A percentile compares a stretch with the other conserved stretches of the same genome.
These are phyloP conservation scores for Dipodomys stephensi DNA, from an alignment of 2,113 vertebrate species.

Conservation along the genomic window DNA sequence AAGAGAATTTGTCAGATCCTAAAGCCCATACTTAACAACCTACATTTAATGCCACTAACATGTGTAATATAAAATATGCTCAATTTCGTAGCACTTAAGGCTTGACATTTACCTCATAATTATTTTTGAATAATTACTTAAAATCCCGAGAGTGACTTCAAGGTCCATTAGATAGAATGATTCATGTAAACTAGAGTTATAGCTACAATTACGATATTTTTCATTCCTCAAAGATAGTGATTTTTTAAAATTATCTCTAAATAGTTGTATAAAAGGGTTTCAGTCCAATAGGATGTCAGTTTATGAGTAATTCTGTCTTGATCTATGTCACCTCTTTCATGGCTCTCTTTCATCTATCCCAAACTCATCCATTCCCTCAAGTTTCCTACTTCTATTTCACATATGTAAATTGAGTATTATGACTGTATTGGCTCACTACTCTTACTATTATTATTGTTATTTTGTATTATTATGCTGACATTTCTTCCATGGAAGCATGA, in stretches of 20 bases:
- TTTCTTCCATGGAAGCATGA: background rate
- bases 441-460: too few relatives aligned
- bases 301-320: too few relatives aligned
- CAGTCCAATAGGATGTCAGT: too few relatives aligned
- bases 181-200: background rate
- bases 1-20: background rate
- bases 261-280: too few relatives aligned
- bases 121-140: conserved; percentile 23
- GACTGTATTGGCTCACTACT: too few relatives aligned
- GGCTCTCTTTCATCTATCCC: too few relatives aligned
- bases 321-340: too few relatives aligned
- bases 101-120: background rate
- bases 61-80: background rate
- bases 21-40: background rate
- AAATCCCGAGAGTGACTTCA: background rate
- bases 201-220: background rate
- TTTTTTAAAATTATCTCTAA: too few relatives aligned
- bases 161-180: background rate
- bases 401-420: too few relatives aligned
- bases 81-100: conserved; percentile 5
- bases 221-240: too few relatives aligned
- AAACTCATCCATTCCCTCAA: too few relatives aligned
- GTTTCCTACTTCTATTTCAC: too few relatives aligned
- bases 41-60: background rate
- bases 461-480: background rate